Base-by-base conservation (phyloP, 2,797 vertebrate genomes). In the Linurgus olivaceus region DNA sequence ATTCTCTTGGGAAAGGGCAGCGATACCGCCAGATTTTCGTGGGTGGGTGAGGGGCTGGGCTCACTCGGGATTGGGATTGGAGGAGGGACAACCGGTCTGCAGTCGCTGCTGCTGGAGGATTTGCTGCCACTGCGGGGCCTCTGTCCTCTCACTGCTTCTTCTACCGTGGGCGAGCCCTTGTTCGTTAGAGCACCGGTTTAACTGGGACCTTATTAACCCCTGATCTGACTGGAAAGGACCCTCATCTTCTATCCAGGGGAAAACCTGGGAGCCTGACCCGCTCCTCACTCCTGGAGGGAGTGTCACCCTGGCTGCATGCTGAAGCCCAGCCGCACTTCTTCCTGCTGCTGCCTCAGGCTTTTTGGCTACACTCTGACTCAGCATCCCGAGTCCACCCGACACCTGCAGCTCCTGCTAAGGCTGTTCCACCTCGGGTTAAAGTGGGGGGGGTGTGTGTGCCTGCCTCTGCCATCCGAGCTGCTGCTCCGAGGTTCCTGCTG, bases 31-130 rank as follows among this genome's bases (percentile, higher is more conserved):
- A 57, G 29, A 23, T 67, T 40, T 50, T 44, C 23, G 18, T 2
- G 24, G 47, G 24, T 5, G 24, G 48, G 2, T 48, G 18, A 23
- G 24, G 7, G 12, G 19, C 19, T 58, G 6, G 10, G 29, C 35
- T 57, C 0, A 0, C 19, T 48, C 2, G 0, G 15, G 24, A 33
- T 40, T 42, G 40, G 40, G 40, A 42, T 17, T 1, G 1, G 35
- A 48, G 76, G 15, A 24, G 19, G 15, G 6, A 24, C 9, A 17
- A 6, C 18, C 0, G 2, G 14, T 67, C 33, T 48, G 35, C 1
- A 4, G 29, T 40, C 7, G 0, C 24, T 40, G 23, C 29, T 4
- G 23, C 23, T 3, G 0, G 33, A 66, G 26, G 21, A 45, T 47
- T 55, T 45, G 21, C 33, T 45, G 17, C 14, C 28, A 7, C 51